Evolutionary conservation across 2,797 vertebrate genomes (phyloP), one percentile per base, ranked within the genome.

Genomic region (Meriones psammophilus): DNA sequence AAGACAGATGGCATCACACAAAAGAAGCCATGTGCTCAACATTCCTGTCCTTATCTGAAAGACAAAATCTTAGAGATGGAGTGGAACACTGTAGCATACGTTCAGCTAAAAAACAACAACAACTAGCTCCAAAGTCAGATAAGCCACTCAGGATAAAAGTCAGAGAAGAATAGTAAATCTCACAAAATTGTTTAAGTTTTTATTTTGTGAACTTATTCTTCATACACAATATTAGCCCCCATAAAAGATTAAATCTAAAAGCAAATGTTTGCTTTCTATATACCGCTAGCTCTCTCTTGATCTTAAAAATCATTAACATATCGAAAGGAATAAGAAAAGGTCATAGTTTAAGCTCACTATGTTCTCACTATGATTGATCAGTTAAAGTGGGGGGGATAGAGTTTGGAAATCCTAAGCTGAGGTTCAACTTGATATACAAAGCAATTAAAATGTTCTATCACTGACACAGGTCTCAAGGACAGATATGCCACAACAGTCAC

Each of bases 401-500:
- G 89, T 71, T 54, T 83, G 50, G 56, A 91, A 83, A 80, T 89
- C 71, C 84, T 84, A 50, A 79, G 42, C 42, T 74, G 58, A 76
- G 62, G 30, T 66, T 89, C 58, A 89, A 68, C 18, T 36, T 96
- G 58, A 92, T 85, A 58, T 5, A 89, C 76, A 42, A 76, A 93
- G 73, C 62, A 80, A 42, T 83, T 76, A 96, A 96, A 86, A 89
- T 91, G 42, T 5, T 2, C 0, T 73, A 54, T 73, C 62, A 56
- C 90, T 86, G 93, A 89, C 93, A 92, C 84, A 97, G 88, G 42
- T 83, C 50, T 73, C 77, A 83, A 89, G 79, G 78, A 95, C 42
- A 88, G 89, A 96, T 17, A 77, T 14, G 76, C 18, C 14, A 83
- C 92, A 95, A 78, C 26, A 69, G 94, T 79, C 46, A 74, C 68